Conservation (phyloP, 1,140 invertebrate genomes). For the Melanaphis sacchari region DNA sequence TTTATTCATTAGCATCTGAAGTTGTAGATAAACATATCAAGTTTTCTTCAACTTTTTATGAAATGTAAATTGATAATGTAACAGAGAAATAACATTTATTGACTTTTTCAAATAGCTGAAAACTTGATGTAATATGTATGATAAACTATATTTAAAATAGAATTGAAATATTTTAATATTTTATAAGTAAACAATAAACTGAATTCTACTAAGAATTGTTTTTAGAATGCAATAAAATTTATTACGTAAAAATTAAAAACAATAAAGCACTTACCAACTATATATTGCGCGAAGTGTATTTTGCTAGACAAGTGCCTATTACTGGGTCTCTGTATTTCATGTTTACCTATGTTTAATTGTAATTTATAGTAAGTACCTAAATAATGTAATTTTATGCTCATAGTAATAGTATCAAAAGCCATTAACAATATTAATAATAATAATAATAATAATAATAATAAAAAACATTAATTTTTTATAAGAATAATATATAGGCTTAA, state of each 20-base stretch:
- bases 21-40: too few relatives aligned
- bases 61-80: too few relatives aligned
- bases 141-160: too few relatives aligned
- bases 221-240: not conserved
- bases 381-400: not conserved
- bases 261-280: not conserved
- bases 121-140: too few relatives aligned
- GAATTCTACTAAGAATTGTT: not conserved
- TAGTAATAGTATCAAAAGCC: not conserved
- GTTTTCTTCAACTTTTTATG: too few relatives aligned
- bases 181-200: not conserved
- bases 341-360: not conserved
- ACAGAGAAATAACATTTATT: too few relatives aligned
- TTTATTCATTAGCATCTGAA: too few relatives aligned
- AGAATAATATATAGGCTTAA: too few relatives aligned
- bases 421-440: too few relatives aligned
- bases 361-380: not conserved
- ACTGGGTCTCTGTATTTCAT: not conserved
- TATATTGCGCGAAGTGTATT: not conserved
- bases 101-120: too few relatives aligned
- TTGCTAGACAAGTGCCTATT: not conserved
- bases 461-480: too few relatives aligned
- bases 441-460: too few relatives aligned
- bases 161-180: not conserved
- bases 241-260: not conserved